Percentiles rank a stretch among this genome's conserved stretches.
Evolutionary conservation across 2,113 vertebrate genomes (phyloP).

Genomic region (Lasiurus borealis): DNA sequence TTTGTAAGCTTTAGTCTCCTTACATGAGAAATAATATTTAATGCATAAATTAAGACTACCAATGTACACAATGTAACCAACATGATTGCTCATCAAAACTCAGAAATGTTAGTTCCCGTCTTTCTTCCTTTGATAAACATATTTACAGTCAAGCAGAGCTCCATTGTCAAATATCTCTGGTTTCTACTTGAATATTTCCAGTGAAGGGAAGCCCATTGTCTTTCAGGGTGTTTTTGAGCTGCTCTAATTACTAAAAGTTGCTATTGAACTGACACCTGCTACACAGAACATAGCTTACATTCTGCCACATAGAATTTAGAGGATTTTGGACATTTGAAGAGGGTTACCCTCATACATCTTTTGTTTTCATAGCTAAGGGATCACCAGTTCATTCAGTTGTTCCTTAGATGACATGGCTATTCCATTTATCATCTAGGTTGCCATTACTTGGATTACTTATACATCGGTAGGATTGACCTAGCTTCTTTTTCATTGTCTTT

Average conservation of each 20-base stretch:
- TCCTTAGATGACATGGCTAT: not conserved
- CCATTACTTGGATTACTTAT: slow-evolving; percentile 4
- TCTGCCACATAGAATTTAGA: not conserved
- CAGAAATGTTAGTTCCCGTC: not conserved
- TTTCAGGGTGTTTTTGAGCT: not conserved
- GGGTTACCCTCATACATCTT: not conserved
- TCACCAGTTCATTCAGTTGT: not conserved
- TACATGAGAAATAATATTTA: not conserved
- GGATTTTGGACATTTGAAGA: slow-evolving; percentile 1
- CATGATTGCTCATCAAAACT: not conserved
- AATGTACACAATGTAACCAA: not conserved
- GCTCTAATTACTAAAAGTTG: not conserved
- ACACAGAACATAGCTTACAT: not conserved
- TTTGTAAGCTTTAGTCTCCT: not conserved
- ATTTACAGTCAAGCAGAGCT: not conserved
- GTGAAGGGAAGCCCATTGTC: not conserved
- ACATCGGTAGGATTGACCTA: not conserved
- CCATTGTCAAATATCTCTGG: not conserved
- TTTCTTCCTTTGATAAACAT: slow-evolving; percentile 8
- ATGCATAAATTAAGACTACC: not conserved
- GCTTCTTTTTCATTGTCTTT: not conserved
- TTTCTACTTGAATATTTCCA: not conserved
- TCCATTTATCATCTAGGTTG: not conserved
- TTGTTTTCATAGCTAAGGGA: not conserved
- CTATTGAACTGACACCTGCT: not conserved